Evolutionary conservation across 2,797 vertebrate genomes (phyloP).

Genomic region (Channa striata): DNA sequence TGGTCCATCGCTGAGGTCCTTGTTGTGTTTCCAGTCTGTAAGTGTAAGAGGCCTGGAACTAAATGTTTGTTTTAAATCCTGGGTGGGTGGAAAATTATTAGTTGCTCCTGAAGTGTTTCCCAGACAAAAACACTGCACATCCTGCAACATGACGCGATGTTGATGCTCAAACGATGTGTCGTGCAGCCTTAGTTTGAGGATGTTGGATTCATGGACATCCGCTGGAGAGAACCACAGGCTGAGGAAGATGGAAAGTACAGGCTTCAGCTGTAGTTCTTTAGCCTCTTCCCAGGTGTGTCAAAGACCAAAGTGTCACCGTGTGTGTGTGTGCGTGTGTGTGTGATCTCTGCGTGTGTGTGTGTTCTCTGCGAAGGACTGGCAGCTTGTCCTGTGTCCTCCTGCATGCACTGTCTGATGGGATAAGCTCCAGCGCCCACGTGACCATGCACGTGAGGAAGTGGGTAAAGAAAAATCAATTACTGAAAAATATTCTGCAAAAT

Average conservation of each 20-base stretch:
- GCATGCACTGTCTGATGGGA: constrained; percentile 13
- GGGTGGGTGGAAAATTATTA: no score
- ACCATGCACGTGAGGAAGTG: not conserved
- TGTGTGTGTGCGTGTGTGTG: not conserved
- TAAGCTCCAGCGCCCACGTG: not conserved
- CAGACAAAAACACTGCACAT: no score
- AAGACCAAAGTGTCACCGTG: not conserved
- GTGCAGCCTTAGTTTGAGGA: no score
- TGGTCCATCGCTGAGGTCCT: no score
- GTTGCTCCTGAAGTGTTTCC: no score
- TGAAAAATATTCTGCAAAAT: not conserved
- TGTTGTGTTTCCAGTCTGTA: no score
- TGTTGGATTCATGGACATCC: no score
- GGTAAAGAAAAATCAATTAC: not conserved
- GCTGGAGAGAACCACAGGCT: no score
- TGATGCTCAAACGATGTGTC: no score
- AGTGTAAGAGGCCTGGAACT: no score
- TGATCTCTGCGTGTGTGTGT: not conserved
- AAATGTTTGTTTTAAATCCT: no score
- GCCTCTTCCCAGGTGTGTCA: not conserved
- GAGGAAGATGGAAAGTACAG: not conserved
- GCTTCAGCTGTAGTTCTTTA: not conserved
- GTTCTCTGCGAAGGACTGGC: constrained; percentile 11
- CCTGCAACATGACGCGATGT: no score
- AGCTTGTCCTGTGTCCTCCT: constrained; percentile 3